Base-by-base conservation (phyloP, 64 coral and sea anemone species). In the Stylophora pistillata region DNA sequence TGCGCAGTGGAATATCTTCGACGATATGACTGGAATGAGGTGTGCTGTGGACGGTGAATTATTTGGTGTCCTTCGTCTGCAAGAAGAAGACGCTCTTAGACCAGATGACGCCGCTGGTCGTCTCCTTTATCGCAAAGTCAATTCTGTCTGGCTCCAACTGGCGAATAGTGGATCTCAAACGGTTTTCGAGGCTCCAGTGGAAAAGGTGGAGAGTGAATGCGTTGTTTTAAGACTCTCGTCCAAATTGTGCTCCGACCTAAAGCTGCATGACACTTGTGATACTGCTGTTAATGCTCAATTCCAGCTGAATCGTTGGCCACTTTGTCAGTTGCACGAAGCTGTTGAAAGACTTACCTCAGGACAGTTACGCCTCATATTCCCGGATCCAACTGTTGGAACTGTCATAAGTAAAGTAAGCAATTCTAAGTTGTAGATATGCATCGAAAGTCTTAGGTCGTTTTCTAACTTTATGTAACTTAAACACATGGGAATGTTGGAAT, bases 31-130 rank as follows among this genome's bases (percentile, higher is more conserved):
- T 16, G 77, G 88, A 60, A 82, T 84, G 70, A 74, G 59, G 55
- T 60, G 23, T 15, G 94, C 89, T 5, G 25, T 28, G 33, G 86
- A 54, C 12, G 41, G 41, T 53, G 80, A 84, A 41, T 21, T 84
- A 33, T 84, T 84, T 25, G 80, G 80, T 69, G 58, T 84, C 80
- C 80, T 84, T 13, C 15, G 53, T 12, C 32, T 84, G 17, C 80
- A 70, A 53, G 80, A 70, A 62, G 80, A 84, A 84, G 61, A 84
- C 53, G 80, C 85, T 23, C 64, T 92, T 11, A 86, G 81, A 81
- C 90, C 82, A n/a, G 94, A 96, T 41, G 94, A 92, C 66, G 77
- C 86, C 11, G 86, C 94, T 13, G 94, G 94, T 10, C 88, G 94
- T n/a, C 55, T 96, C 23, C 85, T 91, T 26, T 60, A 77, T 30